Conservation (phyloP, 2,113 vertebrate species). For the Chauna torquata region DNA sequence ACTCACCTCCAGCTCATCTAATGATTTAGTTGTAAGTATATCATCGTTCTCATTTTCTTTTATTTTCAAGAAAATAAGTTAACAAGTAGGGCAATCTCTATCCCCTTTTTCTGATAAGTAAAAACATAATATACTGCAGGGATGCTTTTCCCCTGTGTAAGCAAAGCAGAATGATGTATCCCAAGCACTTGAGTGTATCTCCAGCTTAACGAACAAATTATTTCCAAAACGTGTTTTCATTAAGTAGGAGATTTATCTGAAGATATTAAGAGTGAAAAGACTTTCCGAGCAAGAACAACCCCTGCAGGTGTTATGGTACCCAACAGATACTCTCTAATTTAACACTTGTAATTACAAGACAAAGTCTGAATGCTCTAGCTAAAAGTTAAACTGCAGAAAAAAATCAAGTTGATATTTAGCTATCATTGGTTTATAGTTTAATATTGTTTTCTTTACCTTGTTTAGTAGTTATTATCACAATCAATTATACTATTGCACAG, state of each 20-base stretch:
- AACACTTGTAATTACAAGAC: background rate
- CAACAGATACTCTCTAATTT: background rate
- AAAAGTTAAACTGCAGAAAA: background rate
- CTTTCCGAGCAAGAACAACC: background rate
- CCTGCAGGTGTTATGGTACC: background rate
- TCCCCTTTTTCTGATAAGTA: background rate
- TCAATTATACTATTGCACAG: background rate
- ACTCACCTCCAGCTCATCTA: background rate
- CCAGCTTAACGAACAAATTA: background rate
- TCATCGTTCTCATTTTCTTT: background rate
- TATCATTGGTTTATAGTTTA: background rate
- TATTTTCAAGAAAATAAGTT: background rate
- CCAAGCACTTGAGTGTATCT: background rate
- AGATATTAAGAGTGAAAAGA: background rate
- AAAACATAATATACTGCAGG: background rate
- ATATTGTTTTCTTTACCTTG: background rate
- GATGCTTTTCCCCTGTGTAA: background rate
- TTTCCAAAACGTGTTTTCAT: background rate
- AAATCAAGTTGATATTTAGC: background rate
- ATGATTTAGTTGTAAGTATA: background rate
- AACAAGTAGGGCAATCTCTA: background rate
- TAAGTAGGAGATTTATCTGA: background rate
- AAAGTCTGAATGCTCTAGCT: background rate
- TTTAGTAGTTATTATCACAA: background rate
- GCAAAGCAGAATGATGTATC: background rate